phyloP scores from a whole-genome alignment of 35 echinoderm and acorn worm species.

The Heliocidaris tuberculata region DNA sequence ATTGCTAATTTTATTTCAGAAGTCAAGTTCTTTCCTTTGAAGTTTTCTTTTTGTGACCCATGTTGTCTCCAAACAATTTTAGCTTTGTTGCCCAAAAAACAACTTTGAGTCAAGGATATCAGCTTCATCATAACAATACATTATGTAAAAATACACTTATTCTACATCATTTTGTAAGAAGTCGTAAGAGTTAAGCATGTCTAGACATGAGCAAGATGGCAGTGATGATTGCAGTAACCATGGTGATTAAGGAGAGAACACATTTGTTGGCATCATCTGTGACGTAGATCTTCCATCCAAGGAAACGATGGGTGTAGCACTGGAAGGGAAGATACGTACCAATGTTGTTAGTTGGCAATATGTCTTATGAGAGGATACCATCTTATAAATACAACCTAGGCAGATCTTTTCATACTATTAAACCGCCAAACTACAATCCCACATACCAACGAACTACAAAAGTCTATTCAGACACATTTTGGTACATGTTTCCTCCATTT shows the following conservation, averaged over 20 bases:
- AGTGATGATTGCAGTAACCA: neutral
- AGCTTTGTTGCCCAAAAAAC: too few relatives aligned
- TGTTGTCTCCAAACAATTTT: too few relatives aligned
- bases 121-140: too few relatives aligned
- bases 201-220: neutral
- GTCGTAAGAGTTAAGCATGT: neutral
- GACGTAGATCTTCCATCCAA: conserved; percentile 87
- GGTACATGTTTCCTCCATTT: too few relatives aligned
- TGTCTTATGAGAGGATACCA: neutral
- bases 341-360: neutral
- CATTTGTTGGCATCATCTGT: conserved; percentile 33
- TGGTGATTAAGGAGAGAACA: neutral
- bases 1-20: too few relatives aligned
- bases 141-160: neutral
- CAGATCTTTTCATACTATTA: too few relatives aligned
- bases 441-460: too few relatives aligned
- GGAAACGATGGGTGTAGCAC: conserved; percentile 85
- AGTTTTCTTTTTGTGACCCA: too few relatives aligned
- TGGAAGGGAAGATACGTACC: neutral
- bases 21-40: too few relatives aligned
- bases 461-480: too few relatives aligned
- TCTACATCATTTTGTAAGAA: neutral
- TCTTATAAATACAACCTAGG: too few relatives aligned
- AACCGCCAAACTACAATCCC: too few relatives aligned
- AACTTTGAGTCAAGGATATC: neutral